Evolutionary conservation across 1,140 invertebrate genomes (phyloP), one percentile per base, ranked within the genome.

Genomic region (Danaus melanippus): DNA sequence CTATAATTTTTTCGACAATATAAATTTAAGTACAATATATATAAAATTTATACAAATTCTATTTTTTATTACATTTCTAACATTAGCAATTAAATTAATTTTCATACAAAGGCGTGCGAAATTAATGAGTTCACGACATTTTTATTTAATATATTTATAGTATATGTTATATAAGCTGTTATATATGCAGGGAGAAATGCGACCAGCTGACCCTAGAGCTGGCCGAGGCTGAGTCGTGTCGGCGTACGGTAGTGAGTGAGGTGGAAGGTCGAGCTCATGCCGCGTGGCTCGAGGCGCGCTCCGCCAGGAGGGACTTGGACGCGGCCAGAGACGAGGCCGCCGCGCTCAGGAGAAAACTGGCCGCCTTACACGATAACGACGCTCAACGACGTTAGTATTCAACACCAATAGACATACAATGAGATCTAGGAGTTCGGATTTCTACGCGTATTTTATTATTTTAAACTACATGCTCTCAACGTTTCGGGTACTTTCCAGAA

Each of bases 181-280:
- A 50, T 43, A 46, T 46, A 12, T 57, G 15, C 15, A 86, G 85
- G 53, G 84, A 87, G 57, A 87, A 81, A 76, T 87, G 74, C 75
- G 93, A 94, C 77, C 90, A 91, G 45, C 72, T 95, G 46, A 93
- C 93, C 52, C 90, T 93, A 48, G 94, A 95, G 87, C 92, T 96
- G 42, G 86, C 94, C 9, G 93, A 94, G 53, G 93, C 94, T 81
- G 93, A 95, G 73, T 91, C 92, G 12, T 90, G 92, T 50, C 91
- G 93, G 53, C 94, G 94, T 75, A 90, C 89, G 48, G 92, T 94
- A 64, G 90, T 95, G 63, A 90, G 92, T 44, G 87, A 90, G 53
- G 82, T 93, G 43, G 94, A 95, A 79, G 92, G 92, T 58, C 92
- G 93, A 58, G 90, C 92, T 11, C 93, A 95, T 71, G 91, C 93